phyloP scores from a whole-genome alignment of 2,888 invertebrate genomes.

The Micoletzkya japonica region DNA sequence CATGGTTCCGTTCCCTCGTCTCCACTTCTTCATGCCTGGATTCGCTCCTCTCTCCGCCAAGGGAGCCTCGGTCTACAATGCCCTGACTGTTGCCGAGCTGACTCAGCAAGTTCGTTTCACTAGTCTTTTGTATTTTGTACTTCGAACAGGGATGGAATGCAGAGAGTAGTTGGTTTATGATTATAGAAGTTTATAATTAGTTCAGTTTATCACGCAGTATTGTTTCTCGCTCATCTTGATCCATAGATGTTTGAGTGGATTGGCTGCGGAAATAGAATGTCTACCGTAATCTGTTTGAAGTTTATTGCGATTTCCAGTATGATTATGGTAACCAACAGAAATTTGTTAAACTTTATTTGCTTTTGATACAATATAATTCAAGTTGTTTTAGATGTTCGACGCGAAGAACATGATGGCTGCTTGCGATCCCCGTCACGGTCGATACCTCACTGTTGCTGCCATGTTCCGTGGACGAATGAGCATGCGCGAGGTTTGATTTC shows the following conservation, averaged over 20 bases:
- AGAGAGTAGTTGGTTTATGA: neutral
- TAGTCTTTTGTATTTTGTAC: neutral
- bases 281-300: too few relatives aligned
- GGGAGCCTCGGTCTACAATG: slow-evolving; percentile 70
- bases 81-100: slow-evolving; percentile 77
- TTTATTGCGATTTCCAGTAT: too few relatives aligned
- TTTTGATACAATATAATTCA: neutral
- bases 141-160: too few relatives aligned
- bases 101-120: slow-evolving; percentile 72
- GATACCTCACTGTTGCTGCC: slow-evolving; percentile 72
- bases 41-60: slow-evolving; percentile 89
- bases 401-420: slow-evolving; percentile 69
- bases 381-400: slow-evolving; percentile 71
- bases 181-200: neutral
- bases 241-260: too few relatives aligned
- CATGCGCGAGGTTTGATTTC: slow-evolving; percentile 65
- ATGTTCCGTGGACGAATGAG: slow-evolving; percentile 71
- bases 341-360: too few relatives aligned
- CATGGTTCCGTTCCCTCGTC: slow-evolving; percentile 90
- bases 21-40: slow-evolving; percentile 71
- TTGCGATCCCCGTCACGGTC: slow-evolving; percentile 68
- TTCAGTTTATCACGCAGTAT: too few relatives aligned
- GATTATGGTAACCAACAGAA: too few relatives aligned
- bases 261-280: too few relatives aligned
- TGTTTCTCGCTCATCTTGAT: too few relatives aligned